Conservation (phyloP, 2,113 vertebrate species). For the Camelus bactrianus region DNA sequence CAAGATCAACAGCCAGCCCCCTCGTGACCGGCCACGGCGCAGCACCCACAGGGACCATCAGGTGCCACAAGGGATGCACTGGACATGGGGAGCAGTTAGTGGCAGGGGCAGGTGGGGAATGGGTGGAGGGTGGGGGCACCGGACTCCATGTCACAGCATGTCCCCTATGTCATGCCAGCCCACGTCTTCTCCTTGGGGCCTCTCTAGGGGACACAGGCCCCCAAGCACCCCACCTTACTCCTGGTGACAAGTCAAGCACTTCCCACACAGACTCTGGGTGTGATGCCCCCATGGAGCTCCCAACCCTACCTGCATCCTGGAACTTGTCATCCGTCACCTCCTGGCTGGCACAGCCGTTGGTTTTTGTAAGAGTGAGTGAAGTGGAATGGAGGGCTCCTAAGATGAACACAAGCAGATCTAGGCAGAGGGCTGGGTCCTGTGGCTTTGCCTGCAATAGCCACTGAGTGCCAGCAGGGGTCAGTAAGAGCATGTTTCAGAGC, state of each 20-base stretch:
- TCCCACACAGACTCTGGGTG: neutral
- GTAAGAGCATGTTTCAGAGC: neutral
- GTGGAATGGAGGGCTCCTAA: neutral
- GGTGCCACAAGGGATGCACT: conserved; percentile 53
- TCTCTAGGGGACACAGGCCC: neutral
- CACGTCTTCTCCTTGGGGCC: neutral
- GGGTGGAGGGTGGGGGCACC: neutral
- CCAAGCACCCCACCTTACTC: neutral
- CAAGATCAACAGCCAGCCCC: conserved; percentile 94
- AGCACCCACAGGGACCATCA: conserved; percentile 75
- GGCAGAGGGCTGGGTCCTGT: too few species aligned
- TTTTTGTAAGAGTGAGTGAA: neutral
- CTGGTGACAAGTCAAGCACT: neutral
- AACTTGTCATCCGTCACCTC: neutral
- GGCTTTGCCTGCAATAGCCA: conserved; percentile 67
- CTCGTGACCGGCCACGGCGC: conserved; percentile 85
- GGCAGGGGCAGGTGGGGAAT: rapidly evolving
- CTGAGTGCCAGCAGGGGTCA: conserved; percentile 34
- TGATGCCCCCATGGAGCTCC: neutral
- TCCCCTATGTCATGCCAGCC: neutral
- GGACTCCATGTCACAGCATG: neutral
- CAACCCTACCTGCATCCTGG: neutral
- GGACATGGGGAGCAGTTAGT: neutral
- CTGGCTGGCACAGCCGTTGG: neutral
- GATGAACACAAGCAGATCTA: neutral